These are phyloP conservation scores for Drosophila jambulina DNA, from an alignment of 1,140 invertebrate genomes.

Conservation along the genomic window DNA sequence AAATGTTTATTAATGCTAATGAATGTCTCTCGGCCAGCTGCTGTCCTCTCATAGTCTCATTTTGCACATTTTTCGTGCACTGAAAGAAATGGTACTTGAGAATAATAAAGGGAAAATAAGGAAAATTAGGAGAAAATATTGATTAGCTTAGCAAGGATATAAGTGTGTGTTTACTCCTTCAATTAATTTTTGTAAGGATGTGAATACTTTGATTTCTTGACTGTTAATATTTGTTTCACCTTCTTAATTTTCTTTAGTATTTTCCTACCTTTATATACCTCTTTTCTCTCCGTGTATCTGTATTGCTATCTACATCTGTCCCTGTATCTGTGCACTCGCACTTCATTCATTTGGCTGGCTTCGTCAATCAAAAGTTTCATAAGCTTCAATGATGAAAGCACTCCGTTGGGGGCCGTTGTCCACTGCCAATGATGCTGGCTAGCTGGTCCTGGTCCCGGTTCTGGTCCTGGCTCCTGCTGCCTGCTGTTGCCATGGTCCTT, in stretches of 20 bases:
- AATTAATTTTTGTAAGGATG: neutral
- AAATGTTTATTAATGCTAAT: slow-evolving; percentile 70
- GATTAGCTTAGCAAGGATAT: too few species aligned
- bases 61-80: slow-evolving; percentile 11
- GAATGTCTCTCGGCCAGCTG: slow-evolving; percentile 45
- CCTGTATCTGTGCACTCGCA: slow-evolving; percentile 49
- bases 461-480: neutral
- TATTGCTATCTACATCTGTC: slow-evolving; percentile 15
- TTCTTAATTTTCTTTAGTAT: rapidly evolving
- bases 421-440: slow-evolving; percentile 42
- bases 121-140: neutral
- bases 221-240: too few species aligned
- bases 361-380: slow-evolving; percentile 68
- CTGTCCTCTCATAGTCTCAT: slow-evolving; percentile 37
- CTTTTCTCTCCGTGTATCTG: slow-evolving; percentile 2
- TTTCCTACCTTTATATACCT: rapidly evolving
- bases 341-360: slow-evolving; percentile 42
- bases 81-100: neutral
- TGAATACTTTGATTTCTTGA: neutral
- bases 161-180: too few species aligned
- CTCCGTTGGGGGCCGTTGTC: slow-evolving; percentile 65
- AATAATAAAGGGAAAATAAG: neutral
- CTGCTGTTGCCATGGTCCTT: slow-evolving; percentile 34
- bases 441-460: neutral
- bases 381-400: slow-evolving; percentile 65